Base-by-base conservation (phyloP, 2,888 invertebrate species). In the Synanthedon andrenaeformis region DNA sequence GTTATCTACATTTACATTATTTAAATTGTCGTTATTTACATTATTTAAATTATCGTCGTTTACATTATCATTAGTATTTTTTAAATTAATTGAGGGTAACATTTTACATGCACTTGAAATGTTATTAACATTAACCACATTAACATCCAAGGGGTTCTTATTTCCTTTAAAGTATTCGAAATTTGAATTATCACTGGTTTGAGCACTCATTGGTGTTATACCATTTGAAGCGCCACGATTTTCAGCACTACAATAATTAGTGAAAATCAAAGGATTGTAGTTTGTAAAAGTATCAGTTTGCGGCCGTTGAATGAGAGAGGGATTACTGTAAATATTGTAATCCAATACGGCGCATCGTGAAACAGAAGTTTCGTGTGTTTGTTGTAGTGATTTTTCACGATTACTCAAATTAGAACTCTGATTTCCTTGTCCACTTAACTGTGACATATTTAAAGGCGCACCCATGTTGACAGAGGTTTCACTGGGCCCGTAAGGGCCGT, bases 401-500 rank as follows among this genome's bases (percentile, higher is more conserved):
- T 77, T 75, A 69, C 70, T 73, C 55, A 79, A 70, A 59, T 74
- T 79, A 63, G 74, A 71, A 54, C 65, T 66, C 49, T 79, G 68
- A 64, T 63, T 66, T 57, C 76, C 70, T 52, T 73, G 69, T 14
- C 68, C 65, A 59, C 62, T 64, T 52, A 75, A 63, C 60, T 72
- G 72, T 42, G 72, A 65, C 68, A 77, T 69, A 60, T 78, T 81
- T 56, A 77, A 57, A 51, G 80, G 71, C 35, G 73, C 64, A 54
- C 76, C 71, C 66, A 77, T 69, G 57, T 76, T 82, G 51, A 75
- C 64, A 41, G 82, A 77, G 28, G 70, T 63, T 49, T 84, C 85
- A 56, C 74, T 79, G 12, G 77, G 71, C 61, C 77, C 81, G 59
- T 74, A 85, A 57, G 72, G 68, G 59, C 81, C 83, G 55, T 72